These are phyloP conservation scores for Neotoxoptera formosana DNA, from an alignment of 1,140 invertebrate species.

Conservation along the genomic window DNA sequence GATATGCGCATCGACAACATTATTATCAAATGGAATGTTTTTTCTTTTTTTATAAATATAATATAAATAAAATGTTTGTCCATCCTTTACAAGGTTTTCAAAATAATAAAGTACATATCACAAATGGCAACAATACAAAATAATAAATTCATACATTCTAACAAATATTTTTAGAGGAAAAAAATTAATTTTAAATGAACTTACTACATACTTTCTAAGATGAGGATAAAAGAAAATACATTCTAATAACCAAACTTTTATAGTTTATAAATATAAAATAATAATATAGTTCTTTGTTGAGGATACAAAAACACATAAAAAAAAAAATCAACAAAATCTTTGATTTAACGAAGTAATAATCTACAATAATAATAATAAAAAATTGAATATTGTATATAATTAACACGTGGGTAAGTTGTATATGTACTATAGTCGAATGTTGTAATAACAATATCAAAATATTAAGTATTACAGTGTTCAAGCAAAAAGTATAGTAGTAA, in stretches of 20 bases:
- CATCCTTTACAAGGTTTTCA: slow-evolving; percentile 8
- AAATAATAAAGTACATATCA: slow-evolving; percentile 55
- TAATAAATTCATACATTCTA: slow-evolving; percentile 47
- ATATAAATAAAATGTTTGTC: slow-evolving; percentile 29
- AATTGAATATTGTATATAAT: not conserved
- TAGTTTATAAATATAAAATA: slow-evolving; percentile 14
- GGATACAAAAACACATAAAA: slow-evolving; percentile 29
- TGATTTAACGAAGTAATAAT: slow-evolving; percentile 19
- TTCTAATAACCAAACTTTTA: not conserved
- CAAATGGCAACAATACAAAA: slow-evolving; percentile 57
- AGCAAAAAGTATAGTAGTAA: slow-evolving; percentile 22
- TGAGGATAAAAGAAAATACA: slow-evolving; percentile 14
- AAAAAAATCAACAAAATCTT: slow-evolving; percentile 1
- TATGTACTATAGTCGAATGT: not conserved
- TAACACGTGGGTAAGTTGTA: not conserved
- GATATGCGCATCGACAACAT: slow-evolving; percentile 43
- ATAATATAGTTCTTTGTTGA: slow-evolving; percentile 19
- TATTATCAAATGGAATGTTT: slow-evolving; percentile 42
- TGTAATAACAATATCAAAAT: not conserved
- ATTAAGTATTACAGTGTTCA: not conserved
- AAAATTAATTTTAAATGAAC: slow-evolving; percentile 29
- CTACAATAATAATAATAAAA: not conserved
- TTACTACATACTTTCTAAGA: not conserved
- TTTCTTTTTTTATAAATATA: not conserved
- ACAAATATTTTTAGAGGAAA: not conserved